Base-by-base conservation (phyloP, 2,888 invertebrate species). In the Drosophila affinis region DNA sequence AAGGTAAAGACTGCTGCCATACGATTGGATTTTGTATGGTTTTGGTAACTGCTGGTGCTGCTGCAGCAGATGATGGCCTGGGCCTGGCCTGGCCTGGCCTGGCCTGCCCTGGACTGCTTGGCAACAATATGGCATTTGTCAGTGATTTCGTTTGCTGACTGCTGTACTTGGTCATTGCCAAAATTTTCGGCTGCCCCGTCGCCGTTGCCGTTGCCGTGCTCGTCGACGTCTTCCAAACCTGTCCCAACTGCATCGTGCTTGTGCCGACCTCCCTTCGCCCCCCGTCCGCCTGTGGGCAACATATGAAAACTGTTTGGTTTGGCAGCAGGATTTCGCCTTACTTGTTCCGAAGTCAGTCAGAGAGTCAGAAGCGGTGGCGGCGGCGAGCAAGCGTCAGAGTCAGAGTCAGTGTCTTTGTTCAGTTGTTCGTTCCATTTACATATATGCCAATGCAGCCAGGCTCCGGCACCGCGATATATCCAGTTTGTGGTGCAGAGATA, bases 211-310 rank as follows among this genome's bases (percentile, higher is more conserved):
- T 49, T 46, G 76, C 47, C 64, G 61, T 54, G 57, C 70, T 58
- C 58, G 74, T 51, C 54, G 67, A 69, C 64, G 76, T 72, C 45
- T 48, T 53, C 29, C 68, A 87, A 85, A 88, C 85, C 85, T 85
- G 89, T 88, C 89, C 81, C 71, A 72, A 72, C 80, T 79, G 83
- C 89, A 88, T 88, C 89, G 85, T 83, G 89, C 88, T 78, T 79
- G 70, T 74, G 65, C 34, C 73, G 18, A 52, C 64, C 44, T 47
- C 44, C 54, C 54, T 27, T 54, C 44, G 63, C 55, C 72, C 34
- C 17, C 18, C 21, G 59, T 24, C 4, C 5, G 24, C 53, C 83
- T 67, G 61, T 71, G 49, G 56, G 49, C 69, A 57, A 62, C 79
- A 57, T 62, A 82, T 77, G 79, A 77, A 72, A 87, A 81, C 81